Base-by-base conservation (phyloP, 2,888 invertebrate genomes). In the Tupiocoris notatus region DNA sequence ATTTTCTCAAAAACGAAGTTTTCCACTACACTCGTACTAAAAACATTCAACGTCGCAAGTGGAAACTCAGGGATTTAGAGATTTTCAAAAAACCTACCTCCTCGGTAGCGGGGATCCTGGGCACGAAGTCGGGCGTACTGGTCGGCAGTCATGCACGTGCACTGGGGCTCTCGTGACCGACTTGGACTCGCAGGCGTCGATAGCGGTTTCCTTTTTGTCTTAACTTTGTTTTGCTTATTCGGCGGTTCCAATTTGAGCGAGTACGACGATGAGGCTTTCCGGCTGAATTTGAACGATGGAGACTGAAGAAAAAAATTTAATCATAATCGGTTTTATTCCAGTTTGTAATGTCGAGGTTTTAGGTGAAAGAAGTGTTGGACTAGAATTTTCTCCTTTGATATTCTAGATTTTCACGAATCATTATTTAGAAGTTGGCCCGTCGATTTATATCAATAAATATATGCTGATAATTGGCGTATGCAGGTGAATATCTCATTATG, bases 201-300 rank as follows among this genome's bases (percentile, higher is more conserved):
- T 81, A 94, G 87, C 67, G 94, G 94, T 87, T 94, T 95, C 86
- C 95, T 89, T 85, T 94, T 93, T 82, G 92, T 89, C 85, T 94
- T 94, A 84, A 91, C 89, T 85, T 93, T 93, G 86, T 92, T 92
- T 87, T 93, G 93, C 85, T 88, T 91, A 83, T 84, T 85, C 80
- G 93, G 92, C 79, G 94, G 93, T 84, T 96, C 96, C 87, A 95
- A 88, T 88, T 94, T 94, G 85, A 97, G 89, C 84, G 96, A 96
- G 88, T 96, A 96, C 85, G 96, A 96, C 83, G 96, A 96, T 82
- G 96, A 95, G 83, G 96, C 95, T 89, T 97, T 97, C 86, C 96
- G 91, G 85, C 95, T 94, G 88, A 96, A 96, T 89, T 96, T 96
- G 91, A 95, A 96, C 86, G 95, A 94, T 85, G 95, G 96, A 87